Evolutionary conservation across 2,888 invertebrate genomes (phyloP).

Genomic region (Sepiola atlantica): DNA sequence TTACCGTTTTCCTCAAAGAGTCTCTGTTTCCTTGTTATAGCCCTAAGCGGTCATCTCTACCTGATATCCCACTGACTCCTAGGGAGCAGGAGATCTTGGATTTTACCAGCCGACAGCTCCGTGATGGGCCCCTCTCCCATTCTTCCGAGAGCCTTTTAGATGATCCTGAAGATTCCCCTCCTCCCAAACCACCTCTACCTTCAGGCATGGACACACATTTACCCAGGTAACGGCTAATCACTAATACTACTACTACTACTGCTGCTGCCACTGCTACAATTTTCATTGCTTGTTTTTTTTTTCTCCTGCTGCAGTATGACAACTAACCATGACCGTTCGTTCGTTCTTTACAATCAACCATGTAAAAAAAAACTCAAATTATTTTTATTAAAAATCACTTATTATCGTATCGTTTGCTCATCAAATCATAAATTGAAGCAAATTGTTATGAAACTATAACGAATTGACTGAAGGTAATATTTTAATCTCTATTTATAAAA

Average conservation of each 20-base stretch:
- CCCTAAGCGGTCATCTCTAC: constrained; percentile 66
- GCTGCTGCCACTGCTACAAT: background rate
- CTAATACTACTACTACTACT: constrained; percentile 36
- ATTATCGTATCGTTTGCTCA: no score
- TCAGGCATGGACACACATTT: constrained; percentile 72
- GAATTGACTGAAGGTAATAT: no score
- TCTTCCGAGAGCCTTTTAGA: constrained; percentile 66
- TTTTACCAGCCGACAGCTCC: constrained; percentile 68
- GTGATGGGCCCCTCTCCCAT: constrained; percentile 63
- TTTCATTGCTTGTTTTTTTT: background rate
- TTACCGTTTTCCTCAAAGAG: background rate
- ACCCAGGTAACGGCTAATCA: constrained; percentile 55
- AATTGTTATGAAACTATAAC: no score
- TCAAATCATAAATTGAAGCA: no score
- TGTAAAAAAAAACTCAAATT: no score
- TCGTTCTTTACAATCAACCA: no score
- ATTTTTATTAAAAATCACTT: no score
- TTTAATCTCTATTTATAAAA: no score
- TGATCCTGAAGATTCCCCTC: constrained; percentile 77
- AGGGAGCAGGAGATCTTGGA: constrained; percentile 73
- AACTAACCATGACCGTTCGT: background rate
- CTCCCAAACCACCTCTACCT: constrained; percentile 92
- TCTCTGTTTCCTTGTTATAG: constrained; percentile 52
- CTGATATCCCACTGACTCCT: constrained; percentile 74
- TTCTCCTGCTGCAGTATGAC: background rate